phyloP scores from a whole-genome alignment of 2,113 vertebrate species.

The Isurus oxyrinchus region DNA sequence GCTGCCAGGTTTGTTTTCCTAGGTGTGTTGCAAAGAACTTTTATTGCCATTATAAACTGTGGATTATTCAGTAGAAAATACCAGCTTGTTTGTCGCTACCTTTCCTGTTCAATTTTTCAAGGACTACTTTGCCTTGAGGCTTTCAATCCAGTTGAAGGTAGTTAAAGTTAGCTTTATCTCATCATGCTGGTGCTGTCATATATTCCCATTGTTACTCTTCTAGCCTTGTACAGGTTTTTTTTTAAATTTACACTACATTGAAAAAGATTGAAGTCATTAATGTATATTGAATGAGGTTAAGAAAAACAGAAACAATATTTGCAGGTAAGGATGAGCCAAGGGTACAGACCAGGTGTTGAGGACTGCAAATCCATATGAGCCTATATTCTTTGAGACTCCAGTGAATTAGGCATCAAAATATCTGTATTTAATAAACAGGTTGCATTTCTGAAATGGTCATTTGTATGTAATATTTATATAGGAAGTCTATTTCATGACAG shows the following conservation, averaged over 20 bases:
- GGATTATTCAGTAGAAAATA: constrained; percentile 28
- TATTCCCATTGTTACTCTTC: constrained; percentile 16
- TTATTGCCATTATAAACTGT: background rate
- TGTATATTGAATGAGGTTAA: constrained; percentile 43
- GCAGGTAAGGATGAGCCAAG: constrained; percentile 39
- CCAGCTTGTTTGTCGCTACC: background rate
- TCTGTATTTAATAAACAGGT: constrained; percentile 53
- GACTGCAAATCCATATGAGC: constrained; percentile 47
- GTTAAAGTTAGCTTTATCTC: background rate
- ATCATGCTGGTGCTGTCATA: background rate
- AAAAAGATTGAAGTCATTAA: constrained; percentile 45
- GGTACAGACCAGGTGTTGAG: constrained; percentile 38
- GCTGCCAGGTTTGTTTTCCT: background rate
- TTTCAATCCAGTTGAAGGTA: constrained; percentile 11
- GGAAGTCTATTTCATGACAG: constrained; percentile 38
- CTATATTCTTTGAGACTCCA: constrained; percentile 45
- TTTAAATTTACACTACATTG: constrained; percentile 43
- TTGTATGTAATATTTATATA: constrained; percentile 41
- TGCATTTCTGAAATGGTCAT: constrained; percentile 41
- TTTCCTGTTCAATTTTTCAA: background rate
- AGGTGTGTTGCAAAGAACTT: background rate
- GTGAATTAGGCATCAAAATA: constrained; percentile 43
- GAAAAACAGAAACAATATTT: constrained; percentile 51
- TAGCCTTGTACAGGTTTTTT: background rate
- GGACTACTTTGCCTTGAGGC: background rate